Percentiles rank a stretch among this genome's conserved stretches.
Conservation (phyloP, 2,113 vertebrate genomes). For the Shinisaurus crocodilurus region DNA sequence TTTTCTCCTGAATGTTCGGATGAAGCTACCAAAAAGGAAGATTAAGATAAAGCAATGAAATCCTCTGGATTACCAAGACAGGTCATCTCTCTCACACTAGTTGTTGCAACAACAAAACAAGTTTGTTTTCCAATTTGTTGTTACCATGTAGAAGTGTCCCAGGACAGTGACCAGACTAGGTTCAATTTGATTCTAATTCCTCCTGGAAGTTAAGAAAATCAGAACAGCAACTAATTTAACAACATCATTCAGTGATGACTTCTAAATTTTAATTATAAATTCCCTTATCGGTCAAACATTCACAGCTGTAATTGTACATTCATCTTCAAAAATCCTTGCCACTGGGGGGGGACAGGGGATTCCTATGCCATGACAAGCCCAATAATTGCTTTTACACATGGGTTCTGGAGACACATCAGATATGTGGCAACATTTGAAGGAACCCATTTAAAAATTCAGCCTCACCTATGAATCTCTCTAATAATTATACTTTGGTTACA, state of each 20-base stretch:
- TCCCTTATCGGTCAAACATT: not conserved
- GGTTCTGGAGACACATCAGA: not conserved
- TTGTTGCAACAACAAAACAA: not conserved
- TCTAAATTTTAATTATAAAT: not conserved
- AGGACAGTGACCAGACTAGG: not conserved
- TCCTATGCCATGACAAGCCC: not conserved
- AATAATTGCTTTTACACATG: not conserved
- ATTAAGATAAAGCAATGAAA: constrained; percentile 12
- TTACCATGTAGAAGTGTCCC: not conserved
- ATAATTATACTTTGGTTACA: not conserved
- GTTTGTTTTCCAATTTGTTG: not conserved
- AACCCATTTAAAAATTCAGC: not conserved
- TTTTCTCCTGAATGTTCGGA: constrained; percentile 10
- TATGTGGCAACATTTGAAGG: not conserved
- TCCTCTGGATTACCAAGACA: not conserved
- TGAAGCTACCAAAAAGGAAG: not conserved
- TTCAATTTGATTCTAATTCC: not conserved
- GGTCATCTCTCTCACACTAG: not conserved
- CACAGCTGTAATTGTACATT: not conserved
- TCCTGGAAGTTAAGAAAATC: not conserved
- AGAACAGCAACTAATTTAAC: constrained; percentile 13
- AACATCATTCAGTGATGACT: not conserved
- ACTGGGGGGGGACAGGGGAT: not conserved
- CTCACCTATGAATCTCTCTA: not conserved
- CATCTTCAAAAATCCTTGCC: not conserved